These are phyloP conservation scores for Myotis lucifugus DNA, from an alignment of 2,113 vertebrate species.

Conservation along the genomic window DNA sequence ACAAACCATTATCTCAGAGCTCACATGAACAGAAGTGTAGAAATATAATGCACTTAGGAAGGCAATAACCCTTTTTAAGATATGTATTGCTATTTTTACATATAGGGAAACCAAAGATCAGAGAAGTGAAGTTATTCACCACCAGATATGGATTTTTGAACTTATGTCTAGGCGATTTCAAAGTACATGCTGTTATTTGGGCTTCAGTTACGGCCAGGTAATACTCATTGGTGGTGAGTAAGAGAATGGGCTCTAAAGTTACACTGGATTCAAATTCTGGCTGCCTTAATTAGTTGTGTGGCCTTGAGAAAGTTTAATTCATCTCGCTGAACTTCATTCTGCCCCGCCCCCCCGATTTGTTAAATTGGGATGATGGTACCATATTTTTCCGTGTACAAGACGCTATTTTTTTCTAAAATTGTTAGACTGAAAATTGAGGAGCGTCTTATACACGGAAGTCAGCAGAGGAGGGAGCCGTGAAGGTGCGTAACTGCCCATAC, in stretches of 20 bases:
- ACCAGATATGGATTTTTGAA: conserved; percentile 3
- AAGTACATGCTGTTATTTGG: neutral
- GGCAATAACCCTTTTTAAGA: neutral
- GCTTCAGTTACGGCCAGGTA: neutral
- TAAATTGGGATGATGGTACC: conserved; percentile 14
- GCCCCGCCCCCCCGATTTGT: neutral
- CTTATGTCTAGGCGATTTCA: neutral
- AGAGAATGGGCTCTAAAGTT: neutral
- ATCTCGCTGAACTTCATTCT: neutral
- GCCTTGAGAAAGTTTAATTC: neutral
- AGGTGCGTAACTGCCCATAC: too few species aligned
- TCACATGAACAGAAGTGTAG: neutral
- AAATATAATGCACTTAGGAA: neutral
- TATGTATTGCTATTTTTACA: neutral
- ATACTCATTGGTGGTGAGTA: neutral
- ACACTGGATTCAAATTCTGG: neutral
- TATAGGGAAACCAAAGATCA: conserved; percentile 28
- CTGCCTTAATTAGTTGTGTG: neutral
- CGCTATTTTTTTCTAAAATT: too few species aligned
- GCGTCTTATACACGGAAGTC: too few species aligned
- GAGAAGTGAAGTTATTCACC: neutral
- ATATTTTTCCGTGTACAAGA: too few species aligned
- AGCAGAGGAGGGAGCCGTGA: too few species aligned
- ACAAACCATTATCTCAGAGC: neutral
- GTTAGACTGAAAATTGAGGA: too few species aligned